Base-by-base conservation (phyloP, 2,797 vertebrate species). In the Thripadectes ignobilis region DNA sequence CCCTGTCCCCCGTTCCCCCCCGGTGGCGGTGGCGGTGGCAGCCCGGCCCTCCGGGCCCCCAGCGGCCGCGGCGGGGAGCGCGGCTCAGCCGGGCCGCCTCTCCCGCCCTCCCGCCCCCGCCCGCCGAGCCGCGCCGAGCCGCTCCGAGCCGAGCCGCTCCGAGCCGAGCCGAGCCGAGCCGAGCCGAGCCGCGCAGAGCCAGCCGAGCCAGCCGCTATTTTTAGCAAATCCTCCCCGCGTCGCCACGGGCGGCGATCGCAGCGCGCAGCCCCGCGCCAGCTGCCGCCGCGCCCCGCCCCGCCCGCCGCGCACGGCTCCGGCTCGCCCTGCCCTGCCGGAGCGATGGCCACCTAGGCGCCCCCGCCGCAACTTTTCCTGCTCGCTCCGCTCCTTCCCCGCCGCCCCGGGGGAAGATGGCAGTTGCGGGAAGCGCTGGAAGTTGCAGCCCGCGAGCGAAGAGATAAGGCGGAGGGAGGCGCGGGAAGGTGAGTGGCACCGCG, bases 221-320 rank as follows among this genome's bases (percentile, higher is more conserved):
- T 98, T 98, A 98, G 98, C 95, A 92, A 92, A 93, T 95, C 97
- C 98, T 98, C 97, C 94, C 97, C 97, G 96, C 95, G 96, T 94
- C 92, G 95, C 97, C 97, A 66, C 98, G 93, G 89, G 97, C 97
- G 92, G 96, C 67, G 96, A 96, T 97, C 92, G 82, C 97, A 96
- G 97, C 96, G 93, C 95, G 73, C 94, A 91, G 88, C 94, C 84
- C 89, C 80, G 82, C 96, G 83, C 83, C 52, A 92, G 90, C 85
- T 63, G 88, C 74, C 24, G 57, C 76, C 34, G 36, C 48, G 24
- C 48, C 48, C 92, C 48, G 24, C 48, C 48, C 92, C 54, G 41
- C 77, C 61, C 76, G 59, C 85, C 68, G 80, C 80, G 66, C 82
- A 7, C 46, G 12, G 46, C 46, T 24, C 46, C 23, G 46, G 85